Percentiles rank a stretch among this genome's conserved stretches.
Evolutionary conservation across 2,888 invertebrate genomes (phyloP).

Genomic region (Tiliacea citrago): DNA sequence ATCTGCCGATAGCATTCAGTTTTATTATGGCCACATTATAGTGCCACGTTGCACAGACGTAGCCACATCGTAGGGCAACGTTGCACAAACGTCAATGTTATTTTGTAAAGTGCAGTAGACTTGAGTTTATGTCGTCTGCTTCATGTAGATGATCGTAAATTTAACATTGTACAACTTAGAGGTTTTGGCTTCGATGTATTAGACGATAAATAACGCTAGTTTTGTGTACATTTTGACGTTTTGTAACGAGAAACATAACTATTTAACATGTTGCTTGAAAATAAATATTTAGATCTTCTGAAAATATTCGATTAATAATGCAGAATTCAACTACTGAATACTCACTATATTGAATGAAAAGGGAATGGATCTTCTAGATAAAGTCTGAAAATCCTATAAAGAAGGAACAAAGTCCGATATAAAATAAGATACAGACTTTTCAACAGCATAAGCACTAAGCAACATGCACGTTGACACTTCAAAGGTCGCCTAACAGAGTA

Average conservation of each 20-base stretch:
- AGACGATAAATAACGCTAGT: slow-evolving; percentile 30
- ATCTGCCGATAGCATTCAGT: slow-evolving; percentile 45
- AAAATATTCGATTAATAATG: neutral
- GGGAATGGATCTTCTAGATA: neutral
- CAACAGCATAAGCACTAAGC: neutral
- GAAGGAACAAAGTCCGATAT: neutral
- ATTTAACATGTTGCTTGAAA: neutral
- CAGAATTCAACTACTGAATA: neutral
- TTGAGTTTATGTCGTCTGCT: slow-evolving; percentile 52
- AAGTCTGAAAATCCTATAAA: neutral
- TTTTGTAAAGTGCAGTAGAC: slow-evolving; percentile 59
- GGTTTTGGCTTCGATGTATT: slow-evolving; percentile 46
- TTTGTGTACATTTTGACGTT: slow-evolving; percentile 16
- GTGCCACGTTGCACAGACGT: slow-evolving; percentile 9
- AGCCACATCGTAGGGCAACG: slow-evolving; percentile 12
- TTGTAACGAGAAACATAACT: slow-evolving; percentile 11
- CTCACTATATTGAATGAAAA: neutral
- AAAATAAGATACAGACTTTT: neutral
- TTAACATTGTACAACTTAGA: slow-evolving; percentile 63
- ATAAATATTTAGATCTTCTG: neutral
- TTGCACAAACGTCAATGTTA: slow-evolving; percentile 53
- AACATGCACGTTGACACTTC: slow-evolving; percentile 1
- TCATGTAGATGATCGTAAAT: slow-evolving; percentile 68
- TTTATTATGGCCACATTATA: slow-evolving; percentile 42
- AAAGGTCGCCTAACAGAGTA: slow-evolving; percentile 25